Percentiles rank a stretch among this genome's conserved stretches.
These are phyloP conservation scores for Mesoligia furuncula DNA, from an alignment of 2,888 invertebrate species.

Conservation along the genomic window DNA sequence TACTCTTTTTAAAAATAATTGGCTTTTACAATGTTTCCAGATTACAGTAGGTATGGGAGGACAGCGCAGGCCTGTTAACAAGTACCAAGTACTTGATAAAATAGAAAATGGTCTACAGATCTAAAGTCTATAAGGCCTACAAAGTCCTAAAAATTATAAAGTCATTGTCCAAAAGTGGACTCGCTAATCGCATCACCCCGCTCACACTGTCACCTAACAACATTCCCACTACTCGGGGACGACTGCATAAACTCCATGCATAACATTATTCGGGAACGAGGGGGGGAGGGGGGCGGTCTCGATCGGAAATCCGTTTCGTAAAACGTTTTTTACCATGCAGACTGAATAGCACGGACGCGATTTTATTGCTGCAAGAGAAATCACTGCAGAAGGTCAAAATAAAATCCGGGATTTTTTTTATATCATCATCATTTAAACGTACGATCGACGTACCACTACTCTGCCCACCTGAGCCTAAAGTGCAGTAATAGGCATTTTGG, in stretches of 20 bases:
- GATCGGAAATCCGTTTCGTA: conserved; percentile 54
- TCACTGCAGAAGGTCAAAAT: conserved; percentile 27
- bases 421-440: too few relatives aligned
- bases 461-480: too few relatives aligned
- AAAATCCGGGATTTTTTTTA: not conserved
- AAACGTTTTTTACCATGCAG: conserved; percentile 49
- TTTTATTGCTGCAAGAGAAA: not conserved
- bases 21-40: too few relatives aligned
- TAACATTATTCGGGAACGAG: conserved; percentile 49
- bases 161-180: not conserved
- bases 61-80: too few relatives aligned
- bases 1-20: too few relatives aligned
- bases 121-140: too few relatives aligned
- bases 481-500: too few relatives aligned
- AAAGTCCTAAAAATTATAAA: too few relatives aligned
- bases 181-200: not conserved
- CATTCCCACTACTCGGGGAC: conserved; percentile 6
- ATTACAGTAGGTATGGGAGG: too few relatives aligned
- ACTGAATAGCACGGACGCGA: conserved; percentile 2
- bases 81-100: too few relatives aligned
- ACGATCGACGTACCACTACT: not conserved
- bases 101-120: too few relatives aligned
- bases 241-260: conserved; percentile 59
- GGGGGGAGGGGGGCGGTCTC: not conserved
- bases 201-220: conserved; percentile 14